A percentile compares a stretch with the other conserved stretches of the same genome.
These are phyloP conservation scores for Eretmodus cyanostictus DNA, from an alignment of 2,113 vertebrate genomes.

Conservation along the genomic window DNA sequence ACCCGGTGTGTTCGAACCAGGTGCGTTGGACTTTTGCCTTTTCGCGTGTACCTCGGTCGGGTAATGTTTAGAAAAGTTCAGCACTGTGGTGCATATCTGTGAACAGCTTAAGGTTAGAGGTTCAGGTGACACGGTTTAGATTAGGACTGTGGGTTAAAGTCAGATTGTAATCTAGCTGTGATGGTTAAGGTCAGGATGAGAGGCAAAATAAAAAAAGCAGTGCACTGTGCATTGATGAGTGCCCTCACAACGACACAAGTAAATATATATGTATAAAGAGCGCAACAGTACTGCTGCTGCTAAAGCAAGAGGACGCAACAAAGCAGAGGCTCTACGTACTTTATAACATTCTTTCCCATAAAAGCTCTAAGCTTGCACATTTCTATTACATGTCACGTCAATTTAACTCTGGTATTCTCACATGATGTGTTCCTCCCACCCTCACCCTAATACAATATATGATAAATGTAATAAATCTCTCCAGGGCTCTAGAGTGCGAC, in stretches of 20 bases:
- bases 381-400: not conserved
- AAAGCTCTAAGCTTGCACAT: not conserved
- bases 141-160: not conserved
- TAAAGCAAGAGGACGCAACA: not conserved
- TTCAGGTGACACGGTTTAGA: not conserved
- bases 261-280: not conserved
- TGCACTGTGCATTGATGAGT: not conserved
- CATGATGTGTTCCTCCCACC: not conserved
- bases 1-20: not conserved
- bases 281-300: not conserved
- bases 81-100: not conserved
- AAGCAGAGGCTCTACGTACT: not conserved
- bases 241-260: not conserved
- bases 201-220: not conserved
- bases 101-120: not conserved
- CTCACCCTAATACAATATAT: not conserved
- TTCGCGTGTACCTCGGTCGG: accelerated
- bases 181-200: not conserved
- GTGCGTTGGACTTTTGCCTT: not conserved
- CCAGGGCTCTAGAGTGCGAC: too few relatives aligned
- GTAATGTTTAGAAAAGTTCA: not conserved
- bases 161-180: not conserved
- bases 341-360: not conserved
- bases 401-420: not conserved
- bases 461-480: not conserved